Percentiles rank a stretch among this genome's conserved stretches.
phyloP scores from a whole-genome alignment of 2,113 vertebrate species.

The Dendropsophus ebraccatus region DNA sequence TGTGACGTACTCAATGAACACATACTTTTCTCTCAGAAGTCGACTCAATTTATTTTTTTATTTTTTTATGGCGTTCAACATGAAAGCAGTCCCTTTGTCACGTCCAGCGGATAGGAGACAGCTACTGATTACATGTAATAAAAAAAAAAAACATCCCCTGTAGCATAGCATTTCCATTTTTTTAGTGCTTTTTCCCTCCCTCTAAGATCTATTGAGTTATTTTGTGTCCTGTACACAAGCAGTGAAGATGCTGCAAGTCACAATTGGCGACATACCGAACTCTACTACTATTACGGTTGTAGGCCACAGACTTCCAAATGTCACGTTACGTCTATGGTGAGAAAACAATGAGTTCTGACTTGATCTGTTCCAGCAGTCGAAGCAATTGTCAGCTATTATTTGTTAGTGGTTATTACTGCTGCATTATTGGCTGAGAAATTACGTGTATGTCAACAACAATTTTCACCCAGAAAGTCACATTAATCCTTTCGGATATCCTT shows the following conservation, averaged over 20 bases:
- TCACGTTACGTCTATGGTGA: background rate
- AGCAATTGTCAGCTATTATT: background rate
- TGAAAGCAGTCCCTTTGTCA: background rate
- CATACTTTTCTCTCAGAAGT: background rate
- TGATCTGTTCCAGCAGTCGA: background rate
- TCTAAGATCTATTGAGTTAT: background rate
- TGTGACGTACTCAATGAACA: constrained; percentile 10
- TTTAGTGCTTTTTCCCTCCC: background rate
- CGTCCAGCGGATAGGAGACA: background rate
- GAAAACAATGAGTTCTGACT: background rate
- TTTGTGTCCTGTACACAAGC: background rate
- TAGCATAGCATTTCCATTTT: background rate
- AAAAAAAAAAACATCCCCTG: too few species aligned
- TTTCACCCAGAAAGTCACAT: too few species aligned
- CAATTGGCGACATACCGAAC: background rate
- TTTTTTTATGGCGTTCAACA: background rate
- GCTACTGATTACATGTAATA: background rate
- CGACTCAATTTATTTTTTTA: background rate
- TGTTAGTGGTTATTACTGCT: background rate
- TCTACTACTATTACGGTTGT: background rate
- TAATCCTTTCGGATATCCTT: too few species aligned
- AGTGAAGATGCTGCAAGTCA: background rate
- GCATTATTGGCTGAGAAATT: background rate
- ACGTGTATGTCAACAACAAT: too few species aligned
- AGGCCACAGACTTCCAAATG: background rate